Conservation (phyloP, 2,888 invertebrate genomes). For the Papilio demoleus region DNA sequence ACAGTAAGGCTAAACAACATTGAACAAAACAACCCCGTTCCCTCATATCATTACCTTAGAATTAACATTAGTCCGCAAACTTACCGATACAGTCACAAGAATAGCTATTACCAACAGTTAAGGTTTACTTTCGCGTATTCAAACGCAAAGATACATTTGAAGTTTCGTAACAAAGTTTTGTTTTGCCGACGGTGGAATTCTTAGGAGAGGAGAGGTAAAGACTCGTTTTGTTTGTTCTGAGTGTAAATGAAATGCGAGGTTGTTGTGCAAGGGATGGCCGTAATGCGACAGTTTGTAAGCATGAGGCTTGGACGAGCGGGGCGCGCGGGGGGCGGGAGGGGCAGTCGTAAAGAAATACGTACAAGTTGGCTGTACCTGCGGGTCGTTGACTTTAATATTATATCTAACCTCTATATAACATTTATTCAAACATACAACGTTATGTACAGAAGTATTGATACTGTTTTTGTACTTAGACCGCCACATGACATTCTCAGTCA, state of each 20-base stretch:
- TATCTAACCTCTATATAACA: conserved; percentile 54
- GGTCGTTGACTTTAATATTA: conserved; percentile 73
- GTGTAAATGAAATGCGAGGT: conserved; percentile 48
- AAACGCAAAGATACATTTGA: conserved; percentile 38
- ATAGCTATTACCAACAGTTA: conserved; percentile 50
- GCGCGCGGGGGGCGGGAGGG: conserved; percentile 49
- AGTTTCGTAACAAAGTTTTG: conserved; percentile 37
- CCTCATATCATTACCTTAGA: conserved; percentile 77
- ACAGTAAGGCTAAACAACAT: conserved; percentile 49
- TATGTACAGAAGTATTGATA: neutral
- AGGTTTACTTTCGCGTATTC: conserved; percentile 55
- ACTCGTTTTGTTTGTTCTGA: conserved; percentile 35
- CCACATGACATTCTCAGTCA: conserved; percentile 7
- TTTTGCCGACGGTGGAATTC: conserved; percentile 28
- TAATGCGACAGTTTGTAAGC: conserved; percentile 84
- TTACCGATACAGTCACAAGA: conserved; percentile 46
- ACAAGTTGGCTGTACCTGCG: conserved; percentile 70
- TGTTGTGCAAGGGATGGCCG: conserved; percentile 72
- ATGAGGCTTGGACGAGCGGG: conserved; percentile 72
- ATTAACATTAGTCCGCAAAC: conserved; percentile 69
- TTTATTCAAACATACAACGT: neutral
- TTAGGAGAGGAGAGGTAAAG: conserved; percentile 32
- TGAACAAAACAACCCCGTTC: conserved; percentile 55
- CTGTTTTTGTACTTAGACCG: too few relatives aligned
- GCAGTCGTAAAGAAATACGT: conserved; percentile 75